Conservation (phyloP, 2,797 vertebrate species). For the Molossus molossus region DNA sequence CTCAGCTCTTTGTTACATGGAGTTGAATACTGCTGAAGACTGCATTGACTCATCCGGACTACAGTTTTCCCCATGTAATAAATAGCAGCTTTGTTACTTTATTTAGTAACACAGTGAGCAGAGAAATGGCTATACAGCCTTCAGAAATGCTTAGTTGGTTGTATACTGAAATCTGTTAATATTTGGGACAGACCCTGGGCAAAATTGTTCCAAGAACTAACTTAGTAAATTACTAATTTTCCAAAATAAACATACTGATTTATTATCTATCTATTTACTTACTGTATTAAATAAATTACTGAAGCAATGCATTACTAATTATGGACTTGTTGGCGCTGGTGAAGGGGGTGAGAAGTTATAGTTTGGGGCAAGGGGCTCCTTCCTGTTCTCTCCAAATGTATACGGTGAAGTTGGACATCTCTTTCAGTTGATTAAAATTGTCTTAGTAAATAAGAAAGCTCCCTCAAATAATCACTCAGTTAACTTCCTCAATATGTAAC, state of each 20-base stretch:
- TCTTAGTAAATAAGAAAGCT: neutral
- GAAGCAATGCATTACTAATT: neutral
- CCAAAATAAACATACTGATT: neutral
- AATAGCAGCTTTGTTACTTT: neutral
- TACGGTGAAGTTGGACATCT: neutral
- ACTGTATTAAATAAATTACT: neutral
- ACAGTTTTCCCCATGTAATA: neutral
- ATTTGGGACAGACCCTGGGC: neutral
- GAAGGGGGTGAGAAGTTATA: neutral
- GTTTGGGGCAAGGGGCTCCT: neutral
- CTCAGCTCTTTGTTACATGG: conserved; percentile 43
- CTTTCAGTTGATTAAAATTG: conserved; percentile 33
- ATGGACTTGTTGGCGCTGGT: neutral
- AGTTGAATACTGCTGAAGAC: conserved; percentile 22
- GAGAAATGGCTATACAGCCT: neutral
- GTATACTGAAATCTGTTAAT: neutral
- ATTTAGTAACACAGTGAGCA: neutral
- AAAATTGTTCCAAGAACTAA: neutral
- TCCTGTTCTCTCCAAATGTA: neutral
- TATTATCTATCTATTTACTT: neutral
- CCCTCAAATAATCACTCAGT: neutral
- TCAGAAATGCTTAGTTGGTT: neutral
- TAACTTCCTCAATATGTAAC: conserved; percentile 21
- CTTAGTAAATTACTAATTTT: neutral
- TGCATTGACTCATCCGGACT: neutral